Base-by-base conservation (phyloP, 2,888 invertebrate genomes). In the Clepsis dumicolana region DNA sequence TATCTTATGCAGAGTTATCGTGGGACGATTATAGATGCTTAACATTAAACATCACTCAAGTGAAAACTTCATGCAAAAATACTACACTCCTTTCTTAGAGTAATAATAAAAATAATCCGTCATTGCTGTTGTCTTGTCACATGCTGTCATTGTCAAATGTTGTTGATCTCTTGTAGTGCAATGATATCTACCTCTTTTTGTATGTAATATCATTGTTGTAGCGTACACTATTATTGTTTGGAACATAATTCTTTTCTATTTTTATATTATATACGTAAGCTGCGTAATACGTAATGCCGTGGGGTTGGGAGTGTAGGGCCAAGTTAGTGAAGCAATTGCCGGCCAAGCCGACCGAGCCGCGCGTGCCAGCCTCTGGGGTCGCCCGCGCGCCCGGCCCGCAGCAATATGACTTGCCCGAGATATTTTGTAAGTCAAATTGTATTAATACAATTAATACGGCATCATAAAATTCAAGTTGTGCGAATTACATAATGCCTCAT, bases 221-320 rank as follows among this genome's bases (percentile, higher is more conserved):
- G 21, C n/a, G 3, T 16, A 41, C 12, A 48, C 35, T 12, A 21
- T 12, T 10, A 21, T 56, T 16, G n/a, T 35, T 65, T 32, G 18
- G 44, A 10, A n/a, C 32, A 52, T 27, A 25, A 24, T 57, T 60
- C 2, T 65, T 53, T 57, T 60, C 2, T 65, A 52, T 8, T 48
- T 53, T 64, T 48, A 44, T 27, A n/a, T 38, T 61, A 38, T 54
- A 60, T 44, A 12, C 12, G 8, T 44, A 12, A 21, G 59, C 54
- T 35, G 56, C 24, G 62, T 38, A 70, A 48, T 50, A 50, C n/a
- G 69, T 63, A 24, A 89, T 90, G 91, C 88, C 90, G 52, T 89
- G 82, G 86, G 87, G 89, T 35, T 89, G 83, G 80, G 89, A 88
- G 73, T 92, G 92, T 64, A 81, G 85, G 70, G 72, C 82, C 0